These are phyloP conservation scores for Brenthis daphne DNA, from an alignment of 2,888 invertebrate genomes.

Conservation along the genomic window DNA sequence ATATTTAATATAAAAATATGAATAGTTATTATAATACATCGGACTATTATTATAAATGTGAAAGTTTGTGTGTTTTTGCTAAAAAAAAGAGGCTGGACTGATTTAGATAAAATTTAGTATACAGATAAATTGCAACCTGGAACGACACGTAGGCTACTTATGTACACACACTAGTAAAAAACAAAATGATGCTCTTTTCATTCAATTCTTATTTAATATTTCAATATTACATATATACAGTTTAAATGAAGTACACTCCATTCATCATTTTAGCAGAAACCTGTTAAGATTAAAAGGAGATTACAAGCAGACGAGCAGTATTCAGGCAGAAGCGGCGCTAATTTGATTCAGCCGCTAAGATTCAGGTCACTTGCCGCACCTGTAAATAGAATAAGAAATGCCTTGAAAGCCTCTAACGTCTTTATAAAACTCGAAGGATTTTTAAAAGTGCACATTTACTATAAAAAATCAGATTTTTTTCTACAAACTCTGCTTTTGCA, in stretches of 20 bases:
- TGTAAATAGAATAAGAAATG: slow-evolving; percentile 52
- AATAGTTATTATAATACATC: too few species aligned
- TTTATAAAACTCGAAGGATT: slow-evolving; percentile 28
- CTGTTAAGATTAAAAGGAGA: slow-evolving; percentile 35
- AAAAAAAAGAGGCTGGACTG: too few species aligned
- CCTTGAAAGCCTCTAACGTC: slow-evolving; percentile 39
- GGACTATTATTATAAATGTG: too few species aligned
- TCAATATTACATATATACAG: neutral
- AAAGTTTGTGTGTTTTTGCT: too few species aligned
- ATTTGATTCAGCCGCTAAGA: slow-evolving; percentile 56
- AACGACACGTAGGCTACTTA: neutral
- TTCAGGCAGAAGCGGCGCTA: slow-evolving; percentile 45
- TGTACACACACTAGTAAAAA: too few species aligned
- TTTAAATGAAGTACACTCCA: neutral
- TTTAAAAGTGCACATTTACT: slow-evolving; percentile 9
- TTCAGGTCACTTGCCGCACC: slow-evolving; percentile 56
- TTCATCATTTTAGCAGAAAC: slow-evolving; percentile 21
- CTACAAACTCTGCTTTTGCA: neutral
- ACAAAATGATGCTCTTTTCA: too few species aligned
- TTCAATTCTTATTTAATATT: neutral
- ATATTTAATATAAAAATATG: too few species aligned
- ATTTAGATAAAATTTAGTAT: too few species aligned
- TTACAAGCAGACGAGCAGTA: slow-evolving; percentile 46
- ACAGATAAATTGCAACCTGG: too few species aligned
- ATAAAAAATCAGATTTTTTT: slow-evolving; percentile 11